Evolutionary conservation across 2,113 vertebrate genomes (phyloP).

Genomic region (Bubo blakistoni): DNA sequence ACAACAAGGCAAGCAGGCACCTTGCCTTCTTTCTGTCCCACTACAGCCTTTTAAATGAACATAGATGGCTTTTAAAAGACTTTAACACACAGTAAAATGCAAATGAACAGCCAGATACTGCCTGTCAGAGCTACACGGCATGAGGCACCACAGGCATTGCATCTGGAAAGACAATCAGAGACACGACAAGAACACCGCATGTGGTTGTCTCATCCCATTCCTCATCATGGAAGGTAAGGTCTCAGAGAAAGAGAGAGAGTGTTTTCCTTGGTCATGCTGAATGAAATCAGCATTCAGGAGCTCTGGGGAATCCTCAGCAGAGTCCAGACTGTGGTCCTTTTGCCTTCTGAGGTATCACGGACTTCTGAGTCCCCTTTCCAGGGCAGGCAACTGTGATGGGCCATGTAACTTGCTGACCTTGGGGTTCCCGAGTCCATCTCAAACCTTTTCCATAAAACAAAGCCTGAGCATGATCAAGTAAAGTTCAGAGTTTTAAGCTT

Average conservation of each 20-base stretch:
- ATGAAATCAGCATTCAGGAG: accelerated
- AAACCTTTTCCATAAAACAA: background rate
- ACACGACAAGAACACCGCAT: accelerated
- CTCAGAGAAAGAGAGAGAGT: background rate
- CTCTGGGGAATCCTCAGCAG: background rate
- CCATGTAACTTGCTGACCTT: background rate
- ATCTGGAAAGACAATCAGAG: background rate
- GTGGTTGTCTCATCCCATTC: background rate
- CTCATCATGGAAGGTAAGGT: background rate
- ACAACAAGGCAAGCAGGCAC: background rate
- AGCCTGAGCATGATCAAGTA: background rate
- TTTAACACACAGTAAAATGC: background rate
- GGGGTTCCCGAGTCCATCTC: accelerated
- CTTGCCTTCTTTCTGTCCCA: background rate
- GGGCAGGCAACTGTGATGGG: background rate
- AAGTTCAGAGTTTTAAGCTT: background rate
- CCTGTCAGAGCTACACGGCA: accelerated
- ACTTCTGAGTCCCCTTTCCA: background rate
- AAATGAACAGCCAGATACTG: background rate
- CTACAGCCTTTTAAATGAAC: background rate
- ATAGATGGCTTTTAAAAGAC: background rate
- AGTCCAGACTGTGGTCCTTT: background rate
- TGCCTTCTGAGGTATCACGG: background rate
- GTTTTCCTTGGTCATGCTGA: background rate
- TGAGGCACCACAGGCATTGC: background rate